phyloP scores from a whole-genome alignment of 2,797 vertebrate species.

The Gallirallus australis region DNA sequence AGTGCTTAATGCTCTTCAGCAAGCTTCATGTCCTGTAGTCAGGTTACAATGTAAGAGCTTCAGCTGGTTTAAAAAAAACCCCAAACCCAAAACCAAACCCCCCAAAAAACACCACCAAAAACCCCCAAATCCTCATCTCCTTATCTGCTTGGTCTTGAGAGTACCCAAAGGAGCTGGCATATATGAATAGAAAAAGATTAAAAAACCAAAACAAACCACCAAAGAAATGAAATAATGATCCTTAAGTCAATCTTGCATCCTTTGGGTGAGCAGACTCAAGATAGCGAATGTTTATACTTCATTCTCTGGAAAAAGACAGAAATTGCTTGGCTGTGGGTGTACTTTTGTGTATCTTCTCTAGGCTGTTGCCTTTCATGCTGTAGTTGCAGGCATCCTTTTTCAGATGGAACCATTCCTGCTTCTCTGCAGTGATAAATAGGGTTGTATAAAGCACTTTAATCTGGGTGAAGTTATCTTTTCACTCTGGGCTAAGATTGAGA shows the following conservation, averaged over 20 bases:
- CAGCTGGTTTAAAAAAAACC: neutral
- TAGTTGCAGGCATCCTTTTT: neutral
- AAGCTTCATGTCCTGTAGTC: neutral
- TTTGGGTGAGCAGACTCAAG: neutral
- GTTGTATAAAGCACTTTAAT: neutral
- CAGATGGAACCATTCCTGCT: neutral
- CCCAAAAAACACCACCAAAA: too few species aligned
- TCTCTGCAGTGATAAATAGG: neutral
- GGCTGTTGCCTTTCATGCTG: neutral
- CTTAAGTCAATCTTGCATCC: neutral
- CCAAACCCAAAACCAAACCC: too few species aligned
- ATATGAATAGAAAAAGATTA: neutral
- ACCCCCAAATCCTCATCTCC: too few species aligned
- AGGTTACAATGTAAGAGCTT: neutral
- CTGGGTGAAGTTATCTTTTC: neutral
- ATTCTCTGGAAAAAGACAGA: neutral
- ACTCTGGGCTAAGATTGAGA: neutral
- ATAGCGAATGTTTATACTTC: neutral
- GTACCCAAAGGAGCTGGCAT: neutral
- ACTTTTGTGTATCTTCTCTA: neutral
- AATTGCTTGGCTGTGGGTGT: neutral
- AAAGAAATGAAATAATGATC: neutral
- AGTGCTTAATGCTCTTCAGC: neutral
- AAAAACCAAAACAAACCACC: neutral
- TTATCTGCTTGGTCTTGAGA: neutral